These are phyloP conservation scores for Spilarctia lutea DNA, from an alignment of 2,888 invertebrate genomes.

Conservation along the genomic window DNA sequence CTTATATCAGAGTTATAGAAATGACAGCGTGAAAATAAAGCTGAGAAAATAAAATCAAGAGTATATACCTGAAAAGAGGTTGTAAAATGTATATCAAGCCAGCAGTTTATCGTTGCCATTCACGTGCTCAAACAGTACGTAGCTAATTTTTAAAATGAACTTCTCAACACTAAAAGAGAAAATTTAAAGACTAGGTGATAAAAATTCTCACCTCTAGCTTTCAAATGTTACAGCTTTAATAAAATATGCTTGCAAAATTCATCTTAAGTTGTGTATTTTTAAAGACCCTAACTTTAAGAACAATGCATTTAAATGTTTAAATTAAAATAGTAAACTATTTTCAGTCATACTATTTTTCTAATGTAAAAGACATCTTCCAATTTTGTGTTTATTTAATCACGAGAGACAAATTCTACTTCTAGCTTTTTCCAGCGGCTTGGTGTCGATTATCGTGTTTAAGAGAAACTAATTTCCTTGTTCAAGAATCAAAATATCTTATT, in stretches of 20 bases:
- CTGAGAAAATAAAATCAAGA: constrained; percentile 16
- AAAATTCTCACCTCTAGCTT: constrained; percentile 38
- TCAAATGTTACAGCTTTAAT: background rate
- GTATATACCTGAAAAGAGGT: constrained; percentile 11
- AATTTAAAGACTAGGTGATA: constrained; percentile 55
- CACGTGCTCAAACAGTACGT: constrained; percentile 44
- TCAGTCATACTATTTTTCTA: constrained; percentile 13
- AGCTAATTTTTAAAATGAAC: constrained; percentile 52
- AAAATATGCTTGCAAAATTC: background rate
- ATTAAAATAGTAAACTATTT: background rate
- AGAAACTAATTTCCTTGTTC: too few species aligned
- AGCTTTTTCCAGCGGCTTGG: too few species aligned
- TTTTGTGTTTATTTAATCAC: constrained; percentile 25
- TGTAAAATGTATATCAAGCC: constrained; percentile 21
- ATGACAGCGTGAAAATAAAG: constrained; percentile 8
- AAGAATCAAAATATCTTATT: too few species aligned
- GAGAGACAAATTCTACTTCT: too few species aligned
- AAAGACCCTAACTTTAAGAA: background rate
- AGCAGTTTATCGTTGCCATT: constrained; percentile 34
- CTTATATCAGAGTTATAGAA: background rate
- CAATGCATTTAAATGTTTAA: background rate
- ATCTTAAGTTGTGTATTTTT: constrained; percentile 18
- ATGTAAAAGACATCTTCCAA: too few species aligned
- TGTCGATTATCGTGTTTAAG: too few species aligned
- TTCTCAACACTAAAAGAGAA: constrained; percentile 45